Base-by-base conservation (phyloP, 2,113 vertebrate species). In the Labeo catla region DNA sequence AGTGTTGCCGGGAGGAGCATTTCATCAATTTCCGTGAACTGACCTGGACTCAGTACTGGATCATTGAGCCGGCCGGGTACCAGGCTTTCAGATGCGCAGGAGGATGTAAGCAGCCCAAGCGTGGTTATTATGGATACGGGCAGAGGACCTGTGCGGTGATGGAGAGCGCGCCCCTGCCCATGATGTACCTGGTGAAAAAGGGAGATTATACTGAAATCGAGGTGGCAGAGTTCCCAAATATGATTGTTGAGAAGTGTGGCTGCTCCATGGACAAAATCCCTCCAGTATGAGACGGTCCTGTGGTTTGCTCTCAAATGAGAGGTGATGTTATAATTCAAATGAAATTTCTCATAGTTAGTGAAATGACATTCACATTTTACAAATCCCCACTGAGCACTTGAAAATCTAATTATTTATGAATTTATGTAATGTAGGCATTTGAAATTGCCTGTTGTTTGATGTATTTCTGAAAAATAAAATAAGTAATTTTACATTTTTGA, bases 181-280 rank as follows among this genome's bases (percentile, higher is more conserved):
- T 96, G 76, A 95, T 96, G 90, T 96, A 96, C 89, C 93, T 96
- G 1, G 85, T 93, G 89, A 93, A 90, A 87, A 94, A 92, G 76
- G 96, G 94, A 39, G 94, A 96, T 84, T 93, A 89, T 91, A 95
- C 96, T 0, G 94, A 95, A 84, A 94, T 96, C 0, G 93, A 96
- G 84, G 95, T 94, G 23, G 94, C 95, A 0, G 95, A 96, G 74
- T 94, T 96, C 49, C 94, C 96, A 4, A 92, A 93, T 79, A 96
- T 96, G 95, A 70, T 96, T 0, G 63, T 94, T 0, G 94, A 96
- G 91, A 94, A 93, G 12, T 96, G 96, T 83, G 89, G 93, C 83
- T 96, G 96, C 1, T 1, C 91, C 6, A 88, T 90, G 0, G 92
- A 95, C 1, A 93, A 93, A 43, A 83, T 21, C 72, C 91, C 92